These are phyloP conservation scores for Cromileptes altivelis DNA, from an alignment of 2,113 vertebrate genomes.

Conservation along the genomic window DNA sequence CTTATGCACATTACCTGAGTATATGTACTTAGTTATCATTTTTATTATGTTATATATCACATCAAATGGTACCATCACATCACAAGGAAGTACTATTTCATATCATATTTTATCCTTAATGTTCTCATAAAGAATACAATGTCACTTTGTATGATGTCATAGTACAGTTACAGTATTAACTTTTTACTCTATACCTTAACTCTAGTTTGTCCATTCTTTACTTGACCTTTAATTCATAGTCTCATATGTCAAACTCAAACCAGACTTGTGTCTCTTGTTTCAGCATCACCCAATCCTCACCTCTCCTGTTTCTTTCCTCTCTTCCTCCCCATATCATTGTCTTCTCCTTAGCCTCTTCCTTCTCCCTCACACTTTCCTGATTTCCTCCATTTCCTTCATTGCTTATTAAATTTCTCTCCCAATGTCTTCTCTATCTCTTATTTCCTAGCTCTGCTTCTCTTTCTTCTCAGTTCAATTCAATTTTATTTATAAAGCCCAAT, in stretches of 20 bases:
- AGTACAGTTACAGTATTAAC: neutral
- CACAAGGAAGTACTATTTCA: neutral
- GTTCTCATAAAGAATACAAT: too few species aligned
- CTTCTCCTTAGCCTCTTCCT: slow-evolving; percentile 11
- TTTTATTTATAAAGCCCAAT: too few species aligned
- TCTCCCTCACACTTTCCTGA: slow-evolving; percentile 14
- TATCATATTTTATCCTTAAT: neutral
- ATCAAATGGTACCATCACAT: neutral
- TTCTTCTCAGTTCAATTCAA: slow-evolving; percentile 8
- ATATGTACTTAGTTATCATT: too few species aligned
- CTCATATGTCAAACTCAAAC: slow-evolving; percentile 2
- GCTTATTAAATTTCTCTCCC: slow-evolving; percentile 3
- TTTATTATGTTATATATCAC: neutral
- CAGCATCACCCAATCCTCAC: slow-evolving; percentile 1
- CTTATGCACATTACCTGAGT: too few species aligned
- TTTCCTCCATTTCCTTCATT: slow-evolving; percentile 5
- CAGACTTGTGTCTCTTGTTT: slow-evolving; percentile 21
- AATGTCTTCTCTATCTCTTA: slow-evolving; percentile 7
- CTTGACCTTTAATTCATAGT: slow-evolving; percentile 8
- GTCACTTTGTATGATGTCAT: neutral
- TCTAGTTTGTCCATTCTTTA: neutral
- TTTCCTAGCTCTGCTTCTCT: slow-evolving; percentile 6
- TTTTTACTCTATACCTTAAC: neutral
- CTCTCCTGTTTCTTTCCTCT: slow-evolving; percentile 16
- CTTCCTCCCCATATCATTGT: neutral